phyloP scores from a whole-genome alignment of 1,140 invertebrate species.

The Ceratosolen fusciceps region DNA sequence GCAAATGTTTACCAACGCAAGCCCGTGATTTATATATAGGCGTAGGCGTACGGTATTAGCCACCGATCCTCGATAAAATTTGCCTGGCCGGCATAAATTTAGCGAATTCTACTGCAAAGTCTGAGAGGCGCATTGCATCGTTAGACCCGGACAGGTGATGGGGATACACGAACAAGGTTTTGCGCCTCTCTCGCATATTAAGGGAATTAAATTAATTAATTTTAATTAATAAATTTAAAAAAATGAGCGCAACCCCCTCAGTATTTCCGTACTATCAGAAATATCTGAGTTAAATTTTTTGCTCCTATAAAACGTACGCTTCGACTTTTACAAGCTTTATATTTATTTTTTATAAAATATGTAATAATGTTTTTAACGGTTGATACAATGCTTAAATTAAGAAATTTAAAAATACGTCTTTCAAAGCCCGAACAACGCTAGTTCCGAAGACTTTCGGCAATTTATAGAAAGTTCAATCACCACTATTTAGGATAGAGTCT shows the following conservation, averaged over 20 bases:
- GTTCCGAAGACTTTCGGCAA: no score
- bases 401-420: no score
- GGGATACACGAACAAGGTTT: not conserved
- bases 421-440: no score
- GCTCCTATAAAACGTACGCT: no score
- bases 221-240: no score
- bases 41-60: slow-evolving; percentile 69
- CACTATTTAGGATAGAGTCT: no score
- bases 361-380: no score
- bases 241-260: slow-evolving; percentile 11
- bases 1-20: not conserved
- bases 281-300: not conserved
- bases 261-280: no score
- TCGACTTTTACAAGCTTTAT: no score
- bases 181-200: not conserved
- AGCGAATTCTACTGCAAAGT: slow-evolving; percentile 59
- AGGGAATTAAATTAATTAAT: not conserved
- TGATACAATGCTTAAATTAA: no score
- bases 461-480: no score
- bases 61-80: slow-evolving; percentile 72
- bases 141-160: slow-evolving; percentile 55
- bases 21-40: slow-evolving; percentile 64
- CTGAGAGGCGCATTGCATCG: slow-evolving; percentile 52
- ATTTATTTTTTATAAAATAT: no score
- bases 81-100: slow-evolving; percentile 70